These are phyloP conservation scores for Drosophila niveifrons DNA, from an alignment of 2,888 invertebrate species.

Conservation along the genomic window DNA sequence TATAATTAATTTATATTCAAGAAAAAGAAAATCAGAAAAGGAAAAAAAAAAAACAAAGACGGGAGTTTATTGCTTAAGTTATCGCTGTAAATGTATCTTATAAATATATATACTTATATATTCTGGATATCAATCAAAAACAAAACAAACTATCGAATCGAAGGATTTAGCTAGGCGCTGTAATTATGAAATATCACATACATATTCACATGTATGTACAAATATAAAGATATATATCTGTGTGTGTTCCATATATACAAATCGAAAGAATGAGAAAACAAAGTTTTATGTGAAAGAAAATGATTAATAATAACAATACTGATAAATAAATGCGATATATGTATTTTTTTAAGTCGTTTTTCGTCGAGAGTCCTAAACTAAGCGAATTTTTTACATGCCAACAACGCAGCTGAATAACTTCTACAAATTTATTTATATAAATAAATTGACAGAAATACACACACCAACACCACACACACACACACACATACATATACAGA, in stretches of 20 bases:
- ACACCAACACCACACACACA: constrained; percentile 58
- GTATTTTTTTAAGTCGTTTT: constrained; percentile 80
- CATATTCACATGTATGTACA: constrained; percentile 38
- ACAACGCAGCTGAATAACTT: constrained; percentile 58
- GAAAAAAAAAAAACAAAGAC: constrained; percentile 15
- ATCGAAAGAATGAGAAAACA: constrained; percentile 40
- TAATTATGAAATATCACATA: constrained; percentile 35
- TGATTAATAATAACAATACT: constrained; percentile 47
- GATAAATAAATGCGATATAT: constrained; percentile 61
- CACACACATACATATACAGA: constrained; percentile 62
- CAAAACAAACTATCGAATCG: constrained; percentile 45
- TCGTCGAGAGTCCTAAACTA: constrained; percentile 60
- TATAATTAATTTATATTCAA: constrained; percentile 51
- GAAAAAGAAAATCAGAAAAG: constrained; percentile 8
- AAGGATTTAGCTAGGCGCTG: constrained; percentile 48
- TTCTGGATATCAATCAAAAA: constrained; percentile 35
- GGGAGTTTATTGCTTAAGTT: constrained; percentile 39
- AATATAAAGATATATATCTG: constrained; percentile 15
- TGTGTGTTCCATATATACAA: constrained; percentile 56
- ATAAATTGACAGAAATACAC: constrained; percentile 47
- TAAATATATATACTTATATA: constrained; percentile 37
- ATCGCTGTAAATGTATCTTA: constrained; percentile 56
- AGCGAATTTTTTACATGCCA: constrained; percentile 72
- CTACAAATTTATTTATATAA: constrained; percentile 68
- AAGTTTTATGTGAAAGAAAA: constrained; percentile 55